phyloP scores from a whole-genome alignment of 2,113 vertebrate species.

The Corythornis cristatus region DNA sequence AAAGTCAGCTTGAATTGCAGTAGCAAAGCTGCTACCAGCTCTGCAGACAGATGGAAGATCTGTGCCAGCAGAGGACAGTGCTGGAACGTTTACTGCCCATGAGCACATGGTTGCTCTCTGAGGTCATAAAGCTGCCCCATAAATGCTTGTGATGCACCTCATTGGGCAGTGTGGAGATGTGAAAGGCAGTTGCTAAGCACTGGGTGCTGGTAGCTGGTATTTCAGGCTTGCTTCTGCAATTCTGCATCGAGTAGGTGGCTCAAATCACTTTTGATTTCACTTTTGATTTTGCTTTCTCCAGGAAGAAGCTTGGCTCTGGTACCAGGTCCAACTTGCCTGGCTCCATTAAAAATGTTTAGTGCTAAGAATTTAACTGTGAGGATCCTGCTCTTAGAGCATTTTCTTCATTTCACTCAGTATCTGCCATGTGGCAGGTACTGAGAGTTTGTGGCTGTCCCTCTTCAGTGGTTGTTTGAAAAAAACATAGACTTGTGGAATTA shows the following conservation, averaged over 20 bases:
- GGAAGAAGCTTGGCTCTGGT: not conserved
- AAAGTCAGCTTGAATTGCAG: not conserved
- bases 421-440: not conserved
- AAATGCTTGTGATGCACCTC: accelerated
- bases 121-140: not conserved
- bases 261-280: not conserved
- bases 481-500: not conserved
- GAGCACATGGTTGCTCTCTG: not conserved
- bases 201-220: not conserved
- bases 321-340: not conserved
- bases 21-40: not conserved
- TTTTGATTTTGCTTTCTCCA: not conserved
- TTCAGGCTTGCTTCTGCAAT: not conserved
- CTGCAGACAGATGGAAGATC: not conserved
- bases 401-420: not conserved
- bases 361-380: not conserved
- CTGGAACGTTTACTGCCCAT: accelerated
- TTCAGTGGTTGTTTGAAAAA: not conserved
- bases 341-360: not conserved
- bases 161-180: accelerated
- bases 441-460: not conserved
- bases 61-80: slow-evolving; percentile 33
- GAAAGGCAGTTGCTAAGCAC: not conserved
- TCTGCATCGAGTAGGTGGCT: not conserved
- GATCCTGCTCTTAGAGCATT: not conserved